phyloP scores from a whole-genome alignment of 2,113 vertebrate species.

The Trogon melanurus region DNA sequence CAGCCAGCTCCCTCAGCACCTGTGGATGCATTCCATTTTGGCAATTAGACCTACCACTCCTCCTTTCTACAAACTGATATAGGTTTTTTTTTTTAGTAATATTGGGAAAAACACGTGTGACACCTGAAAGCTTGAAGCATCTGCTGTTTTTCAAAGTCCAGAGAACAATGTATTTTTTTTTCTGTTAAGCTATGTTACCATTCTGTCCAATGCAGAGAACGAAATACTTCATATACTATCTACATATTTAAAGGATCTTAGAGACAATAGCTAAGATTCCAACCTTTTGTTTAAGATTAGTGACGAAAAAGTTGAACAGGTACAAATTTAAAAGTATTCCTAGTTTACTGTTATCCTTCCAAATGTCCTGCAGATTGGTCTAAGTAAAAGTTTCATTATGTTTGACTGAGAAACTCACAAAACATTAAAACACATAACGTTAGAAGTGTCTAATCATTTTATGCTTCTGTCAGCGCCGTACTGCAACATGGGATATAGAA shows the following conservation, averaged over 20 bases:
- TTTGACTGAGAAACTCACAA: background rate
- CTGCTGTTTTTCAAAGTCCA: background rate
- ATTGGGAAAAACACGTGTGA: background rate
- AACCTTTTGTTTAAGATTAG: background rate
- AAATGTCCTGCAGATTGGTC: background rate
- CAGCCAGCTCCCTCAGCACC: too few species aligned
- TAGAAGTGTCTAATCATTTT: background rate
- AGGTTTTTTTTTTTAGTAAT: background rate
- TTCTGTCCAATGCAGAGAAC: background rate
- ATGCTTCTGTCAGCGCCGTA: background rate
- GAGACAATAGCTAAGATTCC: background rate
- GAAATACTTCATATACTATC: background rate
- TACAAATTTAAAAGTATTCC: background rate
- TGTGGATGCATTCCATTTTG: background rate
- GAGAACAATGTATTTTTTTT: background rate
- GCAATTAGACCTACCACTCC: background rate
- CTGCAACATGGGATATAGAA: background rate
- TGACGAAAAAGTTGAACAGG: background rate
- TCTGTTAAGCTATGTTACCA: background rate
- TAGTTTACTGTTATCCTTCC: background rate
- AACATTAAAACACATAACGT: background rate
- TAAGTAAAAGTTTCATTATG: background rate
- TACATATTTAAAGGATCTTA: background rate
- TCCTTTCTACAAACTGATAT: background rate
- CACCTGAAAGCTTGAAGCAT: background rate